Conservation (phyloP, 2,888 invertebrate species). For the Sinelater perroti region DNA sequence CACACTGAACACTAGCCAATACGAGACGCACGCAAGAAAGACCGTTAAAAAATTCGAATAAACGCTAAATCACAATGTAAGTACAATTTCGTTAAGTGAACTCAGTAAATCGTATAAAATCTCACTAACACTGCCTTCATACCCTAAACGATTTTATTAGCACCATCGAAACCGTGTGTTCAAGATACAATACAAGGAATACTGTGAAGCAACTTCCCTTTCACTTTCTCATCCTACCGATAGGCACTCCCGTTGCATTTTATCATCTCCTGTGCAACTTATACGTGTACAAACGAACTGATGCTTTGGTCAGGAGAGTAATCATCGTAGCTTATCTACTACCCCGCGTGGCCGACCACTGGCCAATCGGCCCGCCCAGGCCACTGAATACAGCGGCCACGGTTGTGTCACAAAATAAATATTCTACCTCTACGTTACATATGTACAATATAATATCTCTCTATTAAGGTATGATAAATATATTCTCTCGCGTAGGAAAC, state of each 20-base stretch:
- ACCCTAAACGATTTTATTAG: slow-evolving; percentile 36
- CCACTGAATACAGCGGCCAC: slow-evolving; percentile 33
- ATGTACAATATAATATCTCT: slow-evolving; percentile 59
- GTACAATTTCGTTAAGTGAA: slow-evolving; percentile 38
- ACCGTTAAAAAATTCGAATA: slow-evolving; percentile 28
- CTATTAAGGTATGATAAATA: slow-evolving; percentile 67
- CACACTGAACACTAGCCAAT: slow-evolving; percentile 34
- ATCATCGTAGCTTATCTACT: slow-evolving; percentile 24
- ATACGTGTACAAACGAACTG: slow-evolving; percentile 2
- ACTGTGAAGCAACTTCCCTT: slow-evolving; percentile 46
- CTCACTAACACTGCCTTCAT: slow-evolving; percentile 46
- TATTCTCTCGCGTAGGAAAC: slow-evolving; percentile 69
- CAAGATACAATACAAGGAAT: slow-evolving; percentile 17
- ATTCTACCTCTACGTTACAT: slow-evolving; percentile 48
- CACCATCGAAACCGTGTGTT: slow-evolving; percentile 39
- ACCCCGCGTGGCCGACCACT: slow-evolving; percentile 43
- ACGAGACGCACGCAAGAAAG: slow-evolving; percentile 24
- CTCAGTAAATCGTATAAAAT: slow-evolving; percentile 36
- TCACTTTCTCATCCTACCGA: slow-evolving; percentile 48
- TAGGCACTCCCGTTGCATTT: slow-evolving; percentile 52
- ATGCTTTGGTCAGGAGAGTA: slow-evolving; percentile 23
- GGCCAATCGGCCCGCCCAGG: slow-evolving; percentile 37
- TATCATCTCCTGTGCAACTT: slow-evolving; percentile 19
- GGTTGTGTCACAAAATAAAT: slow-evolving; percentile 31
- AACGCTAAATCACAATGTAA: slow-evolving; percentile 39